phyloP scores from a whole-genome alignment of 2,113 vertebrate genomes.

The Megalops atlanticus region DNA sequence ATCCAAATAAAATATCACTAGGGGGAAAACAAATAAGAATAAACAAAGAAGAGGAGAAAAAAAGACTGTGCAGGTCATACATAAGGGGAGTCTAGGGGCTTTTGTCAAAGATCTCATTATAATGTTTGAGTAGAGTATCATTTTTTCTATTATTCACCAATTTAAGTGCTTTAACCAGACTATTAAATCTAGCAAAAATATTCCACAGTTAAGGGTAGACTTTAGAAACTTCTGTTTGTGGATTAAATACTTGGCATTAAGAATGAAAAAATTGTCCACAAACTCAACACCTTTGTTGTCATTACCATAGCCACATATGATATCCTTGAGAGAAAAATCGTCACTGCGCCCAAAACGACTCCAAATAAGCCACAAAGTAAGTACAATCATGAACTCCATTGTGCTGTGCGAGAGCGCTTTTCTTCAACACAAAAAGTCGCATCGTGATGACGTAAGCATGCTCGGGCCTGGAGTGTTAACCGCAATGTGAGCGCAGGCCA shows the following conservation, averaged over 20 bases:
- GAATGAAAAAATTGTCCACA: background rate
- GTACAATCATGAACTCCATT: too few species aligned
- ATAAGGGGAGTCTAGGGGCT: background rate
- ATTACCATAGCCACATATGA: background rate
- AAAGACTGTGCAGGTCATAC: background rate
- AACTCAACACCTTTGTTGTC: background rate
- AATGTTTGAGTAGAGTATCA: too few species aligned
- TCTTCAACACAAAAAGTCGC: too few species aligned
- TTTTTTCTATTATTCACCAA: too few species aligned
- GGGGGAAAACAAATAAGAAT: background rate
- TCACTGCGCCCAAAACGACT: too few species aligned
- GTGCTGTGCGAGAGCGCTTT: too few species aligned
- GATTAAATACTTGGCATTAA: background rate
- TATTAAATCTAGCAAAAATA: background rate
- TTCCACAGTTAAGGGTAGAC: background rate
- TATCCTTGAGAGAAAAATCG: background rate
- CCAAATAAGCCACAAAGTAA: too few species aligned
- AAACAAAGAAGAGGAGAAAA: background rate
- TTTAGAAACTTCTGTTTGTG: background rate
- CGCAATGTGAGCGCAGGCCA: too few species aligned
- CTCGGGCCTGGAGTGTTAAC: too few species aligned
- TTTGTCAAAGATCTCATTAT: background rate
- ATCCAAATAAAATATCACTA: background rate
- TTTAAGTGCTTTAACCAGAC: too few species aligned
- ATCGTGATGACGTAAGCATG: too few species aligned